Evolutionary conservation across 2,888 invertebrate genomes (phyloP).

Genomic region (Electrophaes corylata): DNA sequence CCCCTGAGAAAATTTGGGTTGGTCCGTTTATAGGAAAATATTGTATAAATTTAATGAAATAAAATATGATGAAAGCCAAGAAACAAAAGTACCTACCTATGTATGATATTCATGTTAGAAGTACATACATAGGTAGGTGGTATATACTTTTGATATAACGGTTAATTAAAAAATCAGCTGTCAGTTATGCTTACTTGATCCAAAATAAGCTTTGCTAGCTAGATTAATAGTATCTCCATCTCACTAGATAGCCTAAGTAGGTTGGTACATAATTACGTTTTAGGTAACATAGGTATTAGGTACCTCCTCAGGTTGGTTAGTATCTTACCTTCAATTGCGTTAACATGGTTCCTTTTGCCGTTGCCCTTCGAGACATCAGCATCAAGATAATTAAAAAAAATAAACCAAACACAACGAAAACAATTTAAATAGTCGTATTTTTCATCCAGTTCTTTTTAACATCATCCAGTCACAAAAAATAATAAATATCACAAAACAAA

Average conservation of each 20-base stretch:
- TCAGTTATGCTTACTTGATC: too few species aligned
- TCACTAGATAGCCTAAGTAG: not conserved
- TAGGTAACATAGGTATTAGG: slow-evolving; percentile 1
- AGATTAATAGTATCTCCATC: not conserved
- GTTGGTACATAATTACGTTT: not conserved
- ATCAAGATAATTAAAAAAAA: slow-evolving; percentile 53
- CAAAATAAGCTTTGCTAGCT: not conserved
- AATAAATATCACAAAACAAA: slow-evolving; percentile 49
- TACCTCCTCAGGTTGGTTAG: slow-evolving; percentile 25
- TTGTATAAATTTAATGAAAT: not conserved
- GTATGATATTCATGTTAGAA: not conserved
- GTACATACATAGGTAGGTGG: not conserved
- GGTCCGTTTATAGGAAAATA: not conserved
- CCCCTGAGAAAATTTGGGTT: slow-evolving; percentile 4
- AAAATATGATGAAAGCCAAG: not conserved
- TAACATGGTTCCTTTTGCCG: slow-evolving; percentile 78
- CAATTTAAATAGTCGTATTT: slow-evolving; percentile 68
- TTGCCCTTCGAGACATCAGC: slow-evolving; percentile 73
- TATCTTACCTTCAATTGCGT: slow-evolving; percentile 71
- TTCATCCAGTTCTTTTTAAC: slow-evolving; percentile 47
- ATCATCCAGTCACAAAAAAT: slow-evolving; percentile 52
- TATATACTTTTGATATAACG: too few species aligned
- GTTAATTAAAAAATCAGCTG: too few species aligned
- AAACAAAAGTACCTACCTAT: not conserved
- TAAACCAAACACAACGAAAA: slow-evolving; percentile 50